These are phyloP conservation scores for Mustelus asterias DNA, from an alignment of 2,113 vertebrate genomes.

Conservation along the genomic window DNA sequence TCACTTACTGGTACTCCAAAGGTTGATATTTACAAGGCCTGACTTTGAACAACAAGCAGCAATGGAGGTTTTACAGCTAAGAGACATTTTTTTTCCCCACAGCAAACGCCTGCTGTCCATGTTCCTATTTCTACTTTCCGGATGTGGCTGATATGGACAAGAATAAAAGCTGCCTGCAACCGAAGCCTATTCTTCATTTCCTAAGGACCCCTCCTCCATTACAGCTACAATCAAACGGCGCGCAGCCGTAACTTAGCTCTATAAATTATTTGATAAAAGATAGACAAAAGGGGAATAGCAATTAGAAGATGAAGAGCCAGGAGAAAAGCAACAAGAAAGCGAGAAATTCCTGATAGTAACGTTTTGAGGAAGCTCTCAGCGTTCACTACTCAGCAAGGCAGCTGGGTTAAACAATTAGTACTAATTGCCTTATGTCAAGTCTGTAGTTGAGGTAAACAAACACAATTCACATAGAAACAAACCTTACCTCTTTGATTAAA, in stretches of 20 bases:
- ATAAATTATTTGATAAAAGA: slow-evolving; percentile 21
- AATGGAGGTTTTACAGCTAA: slow-evolving; percentile 2
- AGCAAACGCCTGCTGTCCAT: slow-evolving; percentile 8
- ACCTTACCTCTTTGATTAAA: slow-evolving; percentile 75
- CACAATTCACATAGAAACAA: slow-evolving; percentile 72
- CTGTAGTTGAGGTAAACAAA: slow-evolving; percentile 78
- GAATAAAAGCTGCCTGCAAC: not conserved
- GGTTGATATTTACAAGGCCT: slow-evolving; percentile 34
- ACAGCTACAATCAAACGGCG: not conserved
- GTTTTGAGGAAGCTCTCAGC: slow-evolving; percentile 57
- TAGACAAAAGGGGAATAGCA: slow-evolving; percentile 19
- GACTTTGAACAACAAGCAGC: slow-evolving; percentile 30
- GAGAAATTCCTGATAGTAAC: slow-evolving; percentile 59
- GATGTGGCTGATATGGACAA: not conserved
- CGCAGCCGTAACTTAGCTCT: not conserved
- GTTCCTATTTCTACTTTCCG: not conserved
- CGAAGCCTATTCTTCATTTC: not conserved
- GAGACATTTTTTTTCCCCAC: not conserved
- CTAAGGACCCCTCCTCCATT: not conserved
- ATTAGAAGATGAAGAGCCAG: slow-evolving; percentile 58
- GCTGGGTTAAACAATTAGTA: slow-evolving; percentile 79
- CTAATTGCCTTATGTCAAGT: slow-evolving; percentile 79
- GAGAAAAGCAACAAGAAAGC: slow-evolving; percentile 50
- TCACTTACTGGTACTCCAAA: slow-evolving; percentile 35
- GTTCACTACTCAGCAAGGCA: slow-evolving; percentile 54